Percentiles rank a stretch among this genome's conserved stretches.
Evolutionary conservation across 2,797 vertebrate genomes (phyloP).

Genomic region (Setipinna tenuifilis): DNA sequence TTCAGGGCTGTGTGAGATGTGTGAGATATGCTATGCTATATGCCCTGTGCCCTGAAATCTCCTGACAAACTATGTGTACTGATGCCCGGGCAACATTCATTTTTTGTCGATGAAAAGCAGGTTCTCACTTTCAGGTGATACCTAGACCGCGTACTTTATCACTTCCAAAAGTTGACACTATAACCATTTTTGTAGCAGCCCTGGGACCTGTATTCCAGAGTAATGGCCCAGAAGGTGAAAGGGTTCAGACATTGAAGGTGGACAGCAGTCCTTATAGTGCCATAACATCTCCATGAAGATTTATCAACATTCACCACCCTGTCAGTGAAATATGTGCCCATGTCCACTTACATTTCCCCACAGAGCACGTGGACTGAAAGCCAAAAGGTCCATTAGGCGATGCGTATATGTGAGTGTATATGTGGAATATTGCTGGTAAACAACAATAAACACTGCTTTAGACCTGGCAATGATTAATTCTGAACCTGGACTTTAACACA

Average conservation of each 20-base stretch:
- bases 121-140: background rate
- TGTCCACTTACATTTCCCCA: background rate
- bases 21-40: background rate
- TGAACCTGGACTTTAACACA: background rate
- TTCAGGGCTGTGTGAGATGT: background rate
- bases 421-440: background rate
- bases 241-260: background rate
- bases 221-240: background rate
- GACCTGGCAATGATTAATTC: background rate
- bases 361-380: background rate
- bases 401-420: background rate
- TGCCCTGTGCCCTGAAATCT: background rate
- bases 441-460: background rate
- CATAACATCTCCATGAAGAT: background rate
- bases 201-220: background rate
- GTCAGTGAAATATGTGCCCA: background rate
- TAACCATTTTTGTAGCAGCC: background rate
- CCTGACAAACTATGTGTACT: background rate
- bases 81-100: background rate
- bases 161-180: background rate
- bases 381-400: background rate
- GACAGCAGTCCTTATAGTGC: constrained; percentile 8
- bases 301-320: background rate
- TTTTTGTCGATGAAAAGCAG: background rate
- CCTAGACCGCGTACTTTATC: background rate